These are phyloP conservation scores for Aphodius granarius DNA, from an alignment of 2,888 invertebrate species.

Conservation along the genomic window DNA sequence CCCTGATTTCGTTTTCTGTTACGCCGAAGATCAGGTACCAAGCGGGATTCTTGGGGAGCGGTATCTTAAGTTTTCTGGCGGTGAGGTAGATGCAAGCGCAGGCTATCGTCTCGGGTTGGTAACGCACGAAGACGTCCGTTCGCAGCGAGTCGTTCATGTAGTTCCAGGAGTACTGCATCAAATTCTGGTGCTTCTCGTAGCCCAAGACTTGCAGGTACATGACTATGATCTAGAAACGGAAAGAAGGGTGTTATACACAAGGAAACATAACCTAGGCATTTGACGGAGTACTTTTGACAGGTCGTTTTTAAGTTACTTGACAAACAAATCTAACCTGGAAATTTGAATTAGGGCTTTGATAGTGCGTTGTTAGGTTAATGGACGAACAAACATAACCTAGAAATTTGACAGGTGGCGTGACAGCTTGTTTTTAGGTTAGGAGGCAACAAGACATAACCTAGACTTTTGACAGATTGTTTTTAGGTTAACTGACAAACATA, in stretches of 20 bases:
- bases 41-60: conserved; percentile 82
- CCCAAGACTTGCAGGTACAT: conserved; percentile 93
- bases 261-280: not conserved
- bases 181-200: conserved; percentile 80
- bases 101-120: conserved; percentile 96
- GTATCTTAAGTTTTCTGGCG: conserved; percentile 82
- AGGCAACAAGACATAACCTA: too few relatives aligned
- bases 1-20: conserved; percentile 77
- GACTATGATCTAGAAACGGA: conserved; percentile 71
- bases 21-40: conserved; percentile 92
- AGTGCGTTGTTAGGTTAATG: too few relatives aligned
- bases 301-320: not conserved
- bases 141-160: conserved; percentile 99
- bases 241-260: not conserved
- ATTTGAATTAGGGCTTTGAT: too few relatives aligned
- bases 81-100: conserved; percentile 99
- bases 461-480: too few relatives aligned
- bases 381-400: too few relatives aligned
- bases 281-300: not conserved
- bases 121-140: conserved; percentile 95
- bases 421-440: too few relatives aligned
- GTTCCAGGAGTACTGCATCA: conserved; percentile 98
- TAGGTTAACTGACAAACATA: too few relatives aligned
- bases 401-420: too few relatives aligned
- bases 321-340: too few relatives aligned